Evolutionary conservation across 35 echinoderm and acorn worm genomes (phyloP), one percentile per base, ranked within the genome.

Genomic region (Strongylocentrotus purpuratus): DNA sequence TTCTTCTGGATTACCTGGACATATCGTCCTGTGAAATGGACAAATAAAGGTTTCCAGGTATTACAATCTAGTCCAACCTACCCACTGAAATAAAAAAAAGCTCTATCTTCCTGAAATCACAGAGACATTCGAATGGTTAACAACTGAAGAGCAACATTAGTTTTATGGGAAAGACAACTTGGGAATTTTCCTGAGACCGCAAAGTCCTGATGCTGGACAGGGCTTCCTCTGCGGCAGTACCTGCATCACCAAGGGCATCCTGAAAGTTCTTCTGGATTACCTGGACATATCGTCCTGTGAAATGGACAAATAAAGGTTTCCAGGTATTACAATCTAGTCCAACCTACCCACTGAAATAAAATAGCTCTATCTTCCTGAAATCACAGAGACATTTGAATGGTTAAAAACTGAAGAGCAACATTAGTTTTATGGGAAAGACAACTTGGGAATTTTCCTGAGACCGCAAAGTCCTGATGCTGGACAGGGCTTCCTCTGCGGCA

Each of bases 191-290:
- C 9, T 48, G 9, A 50, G 48, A 50, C 8, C 13, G 13, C 48
- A 50, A 50, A 50, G 98, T 99, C 10, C 98, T 70, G 85, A 99
- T 97, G 46, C 97, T 99, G 31, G 98, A 99, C 93, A 99, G 96
- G 46, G 94, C 85, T 71, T 99, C 98, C 60, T 99, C 98, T 22
- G 98, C 98, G 15, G 96, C 97, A 4, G 97, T 97, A 9, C 98
- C 95, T n/a, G 98, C 98, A 95, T 95, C 96, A 1, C 92, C 98
- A 5, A 99, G 94, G 1, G 97, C 97, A 97, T 99, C 98, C 59
- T 99, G 98, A 60, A 99, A 99, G 45, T 96, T 97, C 94, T 99
- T 96, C 20, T 88, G 96, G 41, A 99, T 87, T 15, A 32, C 86
- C 86, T 97, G 95, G 32, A 96, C 94, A 85, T 98, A 99, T 46